phyloP scores from a whole-genome alignment of 92 coral and sea anemone species.

The Plumapathes pennacea region DNA sequence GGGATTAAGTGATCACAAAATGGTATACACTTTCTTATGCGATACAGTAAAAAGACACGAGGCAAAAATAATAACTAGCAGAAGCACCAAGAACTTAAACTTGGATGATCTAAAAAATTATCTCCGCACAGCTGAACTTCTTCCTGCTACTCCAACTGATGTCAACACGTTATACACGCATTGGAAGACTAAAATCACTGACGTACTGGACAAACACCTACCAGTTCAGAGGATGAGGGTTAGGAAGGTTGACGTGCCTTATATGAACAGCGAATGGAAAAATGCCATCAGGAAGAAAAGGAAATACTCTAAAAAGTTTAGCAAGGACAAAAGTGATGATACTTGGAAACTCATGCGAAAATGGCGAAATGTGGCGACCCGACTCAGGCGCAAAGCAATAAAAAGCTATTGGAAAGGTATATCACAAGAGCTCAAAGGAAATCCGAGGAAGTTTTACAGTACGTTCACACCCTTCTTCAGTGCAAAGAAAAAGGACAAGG shows the following conservation, averaged over 20 bases:
- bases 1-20: conserved; percentile 50
- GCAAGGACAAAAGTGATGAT: no score
- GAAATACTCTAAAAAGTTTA: conserved; percentile 3
- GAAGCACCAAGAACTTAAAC: conserved; percentile 16
- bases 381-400: no score
- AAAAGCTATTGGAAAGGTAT: neutral
- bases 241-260: no score
- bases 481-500: conserved; percentile 11
- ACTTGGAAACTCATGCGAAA: no score
- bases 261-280: no score
- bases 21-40: conserved; percentile 19
- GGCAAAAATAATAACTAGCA: conserved; percentile 18
- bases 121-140: neutral
- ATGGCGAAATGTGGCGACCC: no score
- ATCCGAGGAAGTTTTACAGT: neutral
- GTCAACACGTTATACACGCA: neutral
- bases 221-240: conserved; percentile 24
- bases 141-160: neutral
- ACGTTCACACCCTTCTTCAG: conserved; percentile 8
- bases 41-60: conserved; percentile 13
- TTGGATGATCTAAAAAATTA: conserved; percentile 14
- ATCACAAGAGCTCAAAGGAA: neutral
- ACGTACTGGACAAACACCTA: conserved; percentile 14
- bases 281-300: conserved; percentile 19
- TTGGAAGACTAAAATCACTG: neutral